These are phyloP conservation scores for Leucoraja ocellata DNA, from an alignment of 2,797 vertebrate species.

Conservation along the genomic window DNA sequence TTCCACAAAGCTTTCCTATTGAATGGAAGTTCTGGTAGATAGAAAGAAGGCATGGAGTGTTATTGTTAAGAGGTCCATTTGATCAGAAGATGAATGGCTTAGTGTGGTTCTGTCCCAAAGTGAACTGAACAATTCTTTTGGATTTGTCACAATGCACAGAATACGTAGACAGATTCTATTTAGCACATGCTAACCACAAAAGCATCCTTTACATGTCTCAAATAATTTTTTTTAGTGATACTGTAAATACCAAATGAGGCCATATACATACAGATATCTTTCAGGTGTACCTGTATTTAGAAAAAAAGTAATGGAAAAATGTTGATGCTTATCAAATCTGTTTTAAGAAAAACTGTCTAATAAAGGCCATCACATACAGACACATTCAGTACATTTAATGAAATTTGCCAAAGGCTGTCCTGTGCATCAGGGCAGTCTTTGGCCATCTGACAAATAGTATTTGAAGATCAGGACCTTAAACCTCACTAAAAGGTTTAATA, in stretches of 20 bases:
- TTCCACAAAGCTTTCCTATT: not conserved
- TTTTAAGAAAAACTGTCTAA: not conserved
- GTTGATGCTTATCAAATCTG: not conserved
- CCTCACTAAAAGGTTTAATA: too few relatives aligned
- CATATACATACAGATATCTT: not conserved
- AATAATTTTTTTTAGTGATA: not conserved
- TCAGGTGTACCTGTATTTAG: not conserved
- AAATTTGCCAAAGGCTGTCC: too few relatives aligned
- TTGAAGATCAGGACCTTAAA: too few relatives aligned
- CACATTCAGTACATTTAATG: not conserved
- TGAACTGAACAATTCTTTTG: not conserved
- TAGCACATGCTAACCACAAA: not conserved
- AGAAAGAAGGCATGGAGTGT: not conserved
- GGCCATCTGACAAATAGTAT: too few relatives aligned
- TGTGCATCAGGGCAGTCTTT: too few relatives aligned
- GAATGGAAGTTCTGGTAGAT: not conserved
- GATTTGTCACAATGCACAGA: not conserved
- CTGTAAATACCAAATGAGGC: not conserved
- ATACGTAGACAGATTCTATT: not conserved
- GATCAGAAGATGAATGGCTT: conserved; percentile 2
- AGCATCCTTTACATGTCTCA: not conserved
- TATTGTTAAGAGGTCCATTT: not conserved
- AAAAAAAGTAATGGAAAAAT: not conserved
- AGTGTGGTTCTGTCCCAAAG: not conserved
- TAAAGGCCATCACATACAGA: not conserved